Conservation (phyloP, 2,888 invertebrate species). For the Acholoe squamosa region DNA sequence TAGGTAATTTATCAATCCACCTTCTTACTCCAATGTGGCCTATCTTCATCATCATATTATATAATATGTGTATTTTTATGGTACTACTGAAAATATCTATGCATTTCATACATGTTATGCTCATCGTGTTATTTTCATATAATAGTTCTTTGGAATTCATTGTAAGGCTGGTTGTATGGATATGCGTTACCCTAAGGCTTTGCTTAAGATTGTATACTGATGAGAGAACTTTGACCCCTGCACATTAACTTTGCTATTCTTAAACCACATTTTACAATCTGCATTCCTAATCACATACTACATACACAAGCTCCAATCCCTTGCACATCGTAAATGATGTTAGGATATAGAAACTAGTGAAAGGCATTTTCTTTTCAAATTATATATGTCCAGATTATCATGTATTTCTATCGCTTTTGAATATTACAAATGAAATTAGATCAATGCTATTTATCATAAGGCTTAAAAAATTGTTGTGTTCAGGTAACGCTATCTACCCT, state of each 20-base stretch:
- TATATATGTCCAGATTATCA: not conserved
- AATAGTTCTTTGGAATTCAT: not conserved
- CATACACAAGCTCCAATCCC: not conserved
- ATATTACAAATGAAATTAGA: not conserved
- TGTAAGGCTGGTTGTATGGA: not conserved
- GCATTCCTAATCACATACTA: not conserved
- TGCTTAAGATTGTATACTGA: not conserved
- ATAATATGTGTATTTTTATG: constrained; percentile 20
- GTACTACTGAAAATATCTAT: not conserved
- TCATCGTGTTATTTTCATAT: constrained; percentile 16
- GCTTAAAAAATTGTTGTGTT: too few species aligned
- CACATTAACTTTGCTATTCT: not conserved
- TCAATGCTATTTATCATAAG: not conserved
- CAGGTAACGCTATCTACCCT: too few species aligned
- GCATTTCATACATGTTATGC: not conserved
- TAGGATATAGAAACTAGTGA: not conserved
- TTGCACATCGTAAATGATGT: not conserved
- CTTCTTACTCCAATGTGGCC: not conserved
- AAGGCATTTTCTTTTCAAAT: not conserved
- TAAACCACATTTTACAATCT: not conserved
- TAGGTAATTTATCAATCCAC: not conserved
- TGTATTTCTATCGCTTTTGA: not conserved
- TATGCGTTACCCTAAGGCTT: not conserved
- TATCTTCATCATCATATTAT: not conserved
- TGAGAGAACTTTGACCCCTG: not conserved